A percentile compares a stretch with the other conserved stretches of the same genome.
Evolutionary conservation across 2,888 invertebrate species (phyloP).

Genomic region (Pheosia tremula): DNA sequence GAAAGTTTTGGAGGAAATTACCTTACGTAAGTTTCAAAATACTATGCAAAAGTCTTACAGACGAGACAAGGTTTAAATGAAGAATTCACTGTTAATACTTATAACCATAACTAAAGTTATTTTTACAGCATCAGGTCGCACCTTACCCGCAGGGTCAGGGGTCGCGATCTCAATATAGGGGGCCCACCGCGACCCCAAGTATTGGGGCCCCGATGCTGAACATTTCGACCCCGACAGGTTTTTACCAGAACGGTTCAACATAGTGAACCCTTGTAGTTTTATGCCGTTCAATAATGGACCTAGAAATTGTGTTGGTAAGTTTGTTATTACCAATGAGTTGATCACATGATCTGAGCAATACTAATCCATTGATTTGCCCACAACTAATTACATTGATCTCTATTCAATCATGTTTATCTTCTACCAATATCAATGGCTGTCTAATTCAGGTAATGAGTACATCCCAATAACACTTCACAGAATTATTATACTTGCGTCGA

Average conservation of each 20-base stretch:
- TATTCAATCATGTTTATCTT: no score
- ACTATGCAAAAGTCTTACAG: no score
- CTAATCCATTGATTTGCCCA: no score
- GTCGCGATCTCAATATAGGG: constrained; percentile 72
- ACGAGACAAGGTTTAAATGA: no score
- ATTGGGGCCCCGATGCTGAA: constrained; percentile 85
- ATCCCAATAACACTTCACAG: no score
- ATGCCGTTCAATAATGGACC: constrained; percentile 80
- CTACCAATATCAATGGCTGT: no score
- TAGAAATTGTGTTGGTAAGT: constrained; percentile 77
- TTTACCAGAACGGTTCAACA: constrained; percentile 73
- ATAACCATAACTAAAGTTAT: not conserved
- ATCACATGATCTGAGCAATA: no score
- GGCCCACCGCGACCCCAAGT: constrained; percentile 78
- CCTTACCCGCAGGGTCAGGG: constrained; percentile 71
- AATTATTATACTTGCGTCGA: no score
- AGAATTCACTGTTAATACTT: no score
- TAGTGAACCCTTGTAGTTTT: constrained; percentile 63
- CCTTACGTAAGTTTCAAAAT: constrained; percentile 54
- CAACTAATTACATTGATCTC: no score
- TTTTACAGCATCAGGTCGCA: constrained; percentile 58
- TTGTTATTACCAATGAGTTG: no score
- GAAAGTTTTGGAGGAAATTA: constrained; percentile 61
- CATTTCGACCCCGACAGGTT: constrained; percentile 86
- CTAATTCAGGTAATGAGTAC: no score